Percentiles rank a stretch among this genome's conserved stretches.
These are phyloP conservation scores for Cherax destructor DNA, from an alignment of 1,140 invertebrate genomes.

Conservation along the genomic window DNA sequence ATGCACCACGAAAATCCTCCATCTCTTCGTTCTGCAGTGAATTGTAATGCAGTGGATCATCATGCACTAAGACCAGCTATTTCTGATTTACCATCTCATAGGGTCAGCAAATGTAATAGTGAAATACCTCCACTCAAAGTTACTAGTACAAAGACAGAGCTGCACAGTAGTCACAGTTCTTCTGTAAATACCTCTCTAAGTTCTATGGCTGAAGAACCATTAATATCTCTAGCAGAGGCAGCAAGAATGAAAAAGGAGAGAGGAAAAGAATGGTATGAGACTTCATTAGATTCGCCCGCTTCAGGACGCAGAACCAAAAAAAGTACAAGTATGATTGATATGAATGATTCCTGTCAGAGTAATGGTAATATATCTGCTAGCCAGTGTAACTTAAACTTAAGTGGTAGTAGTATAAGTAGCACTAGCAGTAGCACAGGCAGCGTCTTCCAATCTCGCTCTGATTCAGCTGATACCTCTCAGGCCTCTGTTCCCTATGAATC, in stretches of 20 bases:
- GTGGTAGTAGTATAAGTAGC: constrained; percentile 61
- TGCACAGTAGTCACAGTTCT: constrained; percentile 38
- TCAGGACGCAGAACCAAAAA: constrained; percentile 64
- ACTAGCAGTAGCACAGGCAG: constrained; percentile 57
- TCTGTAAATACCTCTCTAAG: constrained; percentile 50
- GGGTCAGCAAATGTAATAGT: constrained; percentile 63
- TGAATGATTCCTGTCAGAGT: constrained; percentile 64
- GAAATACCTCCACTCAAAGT: constrained; percentile 70
- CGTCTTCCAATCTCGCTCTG: constrained; percentile 56
- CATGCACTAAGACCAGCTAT: constrained; percentile 28
- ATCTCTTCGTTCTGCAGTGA: constrained; percentile 48
- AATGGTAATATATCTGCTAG: constrained; percentile 64
- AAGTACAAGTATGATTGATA: constrained; percentile 49
- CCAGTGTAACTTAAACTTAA: constrained; percentile 52
- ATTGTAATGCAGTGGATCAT: constrained; percentile 46
- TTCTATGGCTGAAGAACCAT: constrained; percentile 59
- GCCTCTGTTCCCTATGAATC: constrained; percentile 49
- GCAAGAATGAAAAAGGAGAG: constrained; percentile 72
- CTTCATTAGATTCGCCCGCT: constrained; percentile 81
- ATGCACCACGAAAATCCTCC: constrained; percentile 47
- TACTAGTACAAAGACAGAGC: constrained; percentile 45
- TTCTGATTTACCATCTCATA: constrained; percentile 56
- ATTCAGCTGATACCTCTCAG: constrained; percentile 61
- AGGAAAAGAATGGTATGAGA: constrained; percentile 86
- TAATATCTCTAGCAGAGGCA: constrained; percentile 69